These are phyloP conservation scores for Armadillidium nasatum DNA, from an alignment of 1,140 invertebrate genomes.

Conservation along the genomic window DNA sequence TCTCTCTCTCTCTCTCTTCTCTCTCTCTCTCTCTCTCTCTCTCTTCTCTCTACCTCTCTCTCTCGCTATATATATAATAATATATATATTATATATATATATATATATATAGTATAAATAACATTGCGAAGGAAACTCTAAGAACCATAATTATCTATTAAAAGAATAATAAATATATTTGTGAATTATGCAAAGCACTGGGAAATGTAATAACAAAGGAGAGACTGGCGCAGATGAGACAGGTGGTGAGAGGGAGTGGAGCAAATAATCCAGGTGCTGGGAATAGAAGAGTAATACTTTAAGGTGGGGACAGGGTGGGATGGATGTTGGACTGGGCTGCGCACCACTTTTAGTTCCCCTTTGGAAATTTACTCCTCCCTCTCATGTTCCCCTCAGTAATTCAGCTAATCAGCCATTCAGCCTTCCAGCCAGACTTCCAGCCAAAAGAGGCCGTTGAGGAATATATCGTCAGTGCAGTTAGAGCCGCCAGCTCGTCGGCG, in stretches of 20 bases:
- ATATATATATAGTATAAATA: too few species aligned
- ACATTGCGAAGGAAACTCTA: not conserved
- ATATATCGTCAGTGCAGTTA: not conserved
- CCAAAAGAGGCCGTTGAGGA: not conserved
- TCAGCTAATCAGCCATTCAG: not conserved
- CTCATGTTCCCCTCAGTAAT: not conserved
- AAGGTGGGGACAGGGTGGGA: not conserved
- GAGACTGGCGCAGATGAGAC: not conserved
- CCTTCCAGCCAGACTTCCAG: not conserved
- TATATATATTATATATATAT: not conserved
- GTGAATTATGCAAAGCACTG: too few species aligned
- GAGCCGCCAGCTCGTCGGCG: conserved; percentile 1
- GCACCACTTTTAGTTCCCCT: not conserved
- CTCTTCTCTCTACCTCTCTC: too few species aligned
- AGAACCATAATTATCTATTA: not conserved
- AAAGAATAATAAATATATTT: not conserved
- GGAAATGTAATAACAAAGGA: too few species aligned
- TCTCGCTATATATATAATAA: too few species aligned
- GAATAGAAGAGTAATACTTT: not conserved
- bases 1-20: too few species aligned
- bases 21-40: too few species aligned
- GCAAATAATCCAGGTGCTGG: not conserved
- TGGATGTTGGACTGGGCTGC: not conserved
- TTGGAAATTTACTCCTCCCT: not conserved
- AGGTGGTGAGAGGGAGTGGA: not conserved